Conservation (phyloP, 2,888 invertebrate species). For the Periphyllus acericola region DNA sequence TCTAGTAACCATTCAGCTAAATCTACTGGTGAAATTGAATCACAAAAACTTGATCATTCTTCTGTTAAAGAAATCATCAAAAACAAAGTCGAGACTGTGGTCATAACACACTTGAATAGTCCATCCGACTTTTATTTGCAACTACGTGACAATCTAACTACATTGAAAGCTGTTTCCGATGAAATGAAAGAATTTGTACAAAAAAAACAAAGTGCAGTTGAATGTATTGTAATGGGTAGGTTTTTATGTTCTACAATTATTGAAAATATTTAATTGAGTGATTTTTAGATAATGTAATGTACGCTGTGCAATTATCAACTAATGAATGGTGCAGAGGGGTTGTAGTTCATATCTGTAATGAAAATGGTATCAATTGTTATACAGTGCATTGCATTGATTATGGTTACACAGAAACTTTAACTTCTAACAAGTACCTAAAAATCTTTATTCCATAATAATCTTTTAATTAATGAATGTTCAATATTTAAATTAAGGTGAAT, state of each 20-base stretch:
- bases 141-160: not conserved
- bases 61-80: not conserved
- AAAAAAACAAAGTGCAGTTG: not conserved
- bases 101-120: constrained; percentile 1
- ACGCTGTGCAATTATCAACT: not conserved
- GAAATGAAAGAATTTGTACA: not conserved
- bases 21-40: not conserved
- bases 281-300: constrained; percentile 13
- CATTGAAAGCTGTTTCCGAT: not conserved
- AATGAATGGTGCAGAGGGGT: not conserved
- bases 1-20: not conserved
- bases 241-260: not conserved
- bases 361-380: not conserved
- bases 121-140: constrained; percentile 53
- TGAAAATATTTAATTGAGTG: not conserved
- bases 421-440: not conserved
- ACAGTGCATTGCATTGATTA: constrained; percentile 35
- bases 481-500: too few species aligned
- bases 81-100: not conserved
- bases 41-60: not conserved
- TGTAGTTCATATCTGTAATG: not conserved
- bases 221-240: constrained; percentile 22
- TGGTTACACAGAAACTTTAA: constrained; percentile 14
- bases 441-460: not conserved
- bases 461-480: not conserved